Base-by-base conservation (phyloP, 2,888 invertebrate species). In the Gymnocheta viridis region DNA sequence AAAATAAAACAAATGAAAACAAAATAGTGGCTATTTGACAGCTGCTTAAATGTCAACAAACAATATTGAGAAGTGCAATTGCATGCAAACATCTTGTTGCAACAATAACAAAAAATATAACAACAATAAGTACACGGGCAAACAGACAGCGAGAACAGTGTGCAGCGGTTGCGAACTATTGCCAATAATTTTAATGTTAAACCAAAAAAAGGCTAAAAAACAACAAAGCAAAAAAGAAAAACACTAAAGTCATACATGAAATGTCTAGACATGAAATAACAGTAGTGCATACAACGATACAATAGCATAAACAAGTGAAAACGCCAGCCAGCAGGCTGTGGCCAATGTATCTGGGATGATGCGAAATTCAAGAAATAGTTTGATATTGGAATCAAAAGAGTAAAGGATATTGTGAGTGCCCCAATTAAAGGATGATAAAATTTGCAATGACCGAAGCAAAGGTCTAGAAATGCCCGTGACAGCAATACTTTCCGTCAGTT, bases 211-310 rank as follows among this genome's bases (percentile, higher is more conserved):
- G 3, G 7, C 35, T 32, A 22, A 72, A 76, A 29, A 66, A 44
- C 24, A 56, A 66, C 35, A 58, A 54, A 67, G 44, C 38, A 70
- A 32, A 19, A 32, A 70, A 38, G 66, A 77, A 72, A 51, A 27
- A 47, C 60, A 77, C 77, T 81, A 54, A 77, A 81, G 76, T 81
- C 67, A 77, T 84, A 77, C 77, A 58, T 76, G 22, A n/a, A n/a
- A 81, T 73, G 85, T 85, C 85, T 85, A 85, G 85, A 85, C 85
- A 82, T 73, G n/a, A 82, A 85, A 85, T 81, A 85, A 85, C 85
- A 82, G 82, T 85, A 79, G 82, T 66, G 72, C 41, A 67, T 24
- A 44, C 51, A 70, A 79, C 74, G 44, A 64, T 41, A 29, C 35
- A 49, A 29, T 47, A 38, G 41, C 41, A 74, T 49, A 24, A 74